A percentile compares a stretch with the other conserved stretches of the same genome.
phyloP scores from a whole-genome alignment of 2,113 vertebrate species.

The Candoia aspera region DNA sequence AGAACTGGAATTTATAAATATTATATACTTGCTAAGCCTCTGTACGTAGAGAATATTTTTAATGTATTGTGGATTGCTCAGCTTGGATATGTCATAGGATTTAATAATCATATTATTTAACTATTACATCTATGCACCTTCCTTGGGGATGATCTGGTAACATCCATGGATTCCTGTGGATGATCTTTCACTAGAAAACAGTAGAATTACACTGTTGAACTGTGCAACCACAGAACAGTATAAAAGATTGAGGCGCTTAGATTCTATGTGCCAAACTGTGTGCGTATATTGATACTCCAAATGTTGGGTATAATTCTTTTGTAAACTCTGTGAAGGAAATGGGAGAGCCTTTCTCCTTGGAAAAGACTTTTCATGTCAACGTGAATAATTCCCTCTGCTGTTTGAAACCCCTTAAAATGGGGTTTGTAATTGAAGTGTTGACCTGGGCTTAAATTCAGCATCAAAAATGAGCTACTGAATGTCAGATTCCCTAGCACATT shows the following conservation, averaged over 20 bases:
- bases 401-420: conserved; percentile 17
- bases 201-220: neutral
- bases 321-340: conserved; percentile 5
- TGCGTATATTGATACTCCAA: neutral
- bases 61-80: neutral
- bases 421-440: conserved; percentile 33
- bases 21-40: neutral
- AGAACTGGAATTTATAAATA: neutral
- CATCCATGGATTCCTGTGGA: no score
- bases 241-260: neutral
- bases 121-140: neutral
- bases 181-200: neutral
- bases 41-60: neutral
- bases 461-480: conserved; percentile 45
- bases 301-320: conserved; percentile 1
- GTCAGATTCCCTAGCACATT: conserved; percentile 35
- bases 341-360: conserved; percentile 27
- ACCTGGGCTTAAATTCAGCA: conserved; percentile 42
- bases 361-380: conserved; percentile 20
- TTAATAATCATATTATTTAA: neutral
- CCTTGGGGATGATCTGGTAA: neutral
- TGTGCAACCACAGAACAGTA: neutral
- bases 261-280: neutral
- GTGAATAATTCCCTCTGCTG: conserved; percentile 4
- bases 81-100: neutral